Percentiles rank a stretch among this genome's conserved stretches.
These are phyloP conservation scores for Tortrix viridana DNA, from an alignment of 2,888 invertebrate species.

Conservation along the genomic window DNA sequence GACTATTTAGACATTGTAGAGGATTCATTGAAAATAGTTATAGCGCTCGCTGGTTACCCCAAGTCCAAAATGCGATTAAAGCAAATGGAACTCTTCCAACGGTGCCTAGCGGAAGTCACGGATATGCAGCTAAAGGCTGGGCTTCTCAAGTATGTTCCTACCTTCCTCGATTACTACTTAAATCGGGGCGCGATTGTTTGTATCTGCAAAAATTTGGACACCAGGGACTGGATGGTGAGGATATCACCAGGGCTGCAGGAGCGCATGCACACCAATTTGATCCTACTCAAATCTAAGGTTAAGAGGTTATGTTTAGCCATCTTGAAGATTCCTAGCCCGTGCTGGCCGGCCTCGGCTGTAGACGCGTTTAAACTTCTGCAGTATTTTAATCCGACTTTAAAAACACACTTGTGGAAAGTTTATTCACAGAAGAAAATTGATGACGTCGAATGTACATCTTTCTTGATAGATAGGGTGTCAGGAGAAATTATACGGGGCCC, in stretches of 20 bases:
- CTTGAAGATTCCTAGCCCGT: slow-evolving; percentile 63
- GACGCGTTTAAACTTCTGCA: slow-evolving; percentile 74
- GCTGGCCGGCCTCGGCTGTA: slow-evolving; percentile 68
- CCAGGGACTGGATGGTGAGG: slow-evolving; percentile 72
- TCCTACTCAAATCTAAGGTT: slow-evolving; percentile 65
- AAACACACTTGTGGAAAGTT: slow-evolving; percentile 67
- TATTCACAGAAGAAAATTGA: slow-evolving; percentile 64
- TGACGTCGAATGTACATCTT: slow-evolving; percentile 63
- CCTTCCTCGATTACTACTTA: slow-evolving; percentile 71
- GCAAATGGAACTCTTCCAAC: slow-evolving; percentile 69
- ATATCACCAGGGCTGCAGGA: slow-evolving; percentile 72
- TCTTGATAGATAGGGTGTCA: slow-evolving; percentile 69
- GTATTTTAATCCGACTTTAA: slow-evolving; percentile 72
- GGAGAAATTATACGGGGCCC: slow-evolving; percentile 73
- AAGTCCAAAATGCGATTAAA: slow-evolving; percentile 68
- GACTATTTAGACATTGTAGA: slow-evolving; percentile 74
- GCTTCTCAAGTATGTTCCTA: slow-evolving; percentile 61
- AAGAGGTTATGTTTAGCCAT: slow-evolving; percentile 70
- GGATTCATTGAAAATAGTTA: slow-evolving; percentile 64
- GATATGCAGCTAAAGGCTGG: slow-evolving; percentile 73
- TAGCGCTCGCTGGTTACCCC: slow-evolving; percentile 71
- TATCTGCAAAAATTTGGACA: slow-evolving; percentile 69
- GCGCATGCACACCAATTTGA: slow-evolving; percentile 65
- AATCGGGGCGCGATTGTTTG: slow-evolving; percentile 74
- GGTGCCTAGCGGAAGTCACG: slow-evolving; percentile 62